phyloP scores from a whole-genome alignment of 2,113 vertebrate genomes.

The Cygnus atratus region DNA sequence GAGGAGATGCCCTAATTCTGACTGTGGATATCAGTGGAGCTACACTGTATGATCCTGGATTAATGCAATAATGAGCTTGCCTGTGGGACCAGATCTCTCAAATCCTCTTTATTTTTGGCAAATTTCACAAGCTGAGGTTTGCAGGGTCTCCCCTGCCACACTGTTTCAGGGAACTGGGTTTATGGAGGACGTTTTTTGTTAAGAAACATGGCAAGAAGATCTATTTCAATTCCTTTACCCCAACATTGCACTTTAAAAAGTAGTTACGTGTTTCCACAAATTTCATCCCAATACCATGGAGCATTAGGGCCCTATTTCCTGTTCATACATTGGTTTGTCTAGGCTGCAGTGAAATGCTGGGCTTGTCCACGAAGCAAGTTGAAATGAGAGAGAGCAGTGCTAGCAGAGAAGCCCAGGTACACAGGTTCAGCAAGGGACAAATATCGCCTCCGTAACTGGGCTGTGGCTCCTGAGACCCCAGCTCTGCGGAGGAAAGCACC shows the following conservation, averaged over 20 bases:
- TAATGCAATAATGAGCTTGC: conserved; percentile 6
- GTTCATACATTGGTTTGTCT: not conserved
- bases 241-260: not conserved
- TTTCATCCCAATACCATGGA: not conserved
- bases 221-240: not conserved
- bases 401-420: not conserved
- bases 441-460: not conserved
- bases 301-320: not conserved
- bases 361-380: not conserved
- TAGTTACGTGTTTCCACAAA: not conserved
- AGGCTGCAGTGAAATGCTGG: not conserved
- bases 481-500: not conserved
- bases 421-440: not conserved
- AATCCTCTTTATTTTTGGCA: conserved; percentile 5
- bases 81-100: not conserved
- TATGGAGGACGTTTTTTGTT: not conserved
- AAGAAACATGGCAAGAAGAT: conserved; percentile 32
- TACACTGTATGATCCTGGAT: not conserved
- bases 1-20: conserved; percentile 10
- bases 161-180: not conserved
- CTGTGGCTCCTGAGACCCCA: not conserved
- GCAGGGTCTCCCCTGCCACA: not conserved
- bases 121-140: not conserved
- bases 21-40: not conserved
- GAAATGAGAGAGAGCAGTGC: not conserved